These are phyloP conservation scores for Hyles euphorbiae DNA, from an alignment of 1,140 invertebrate species.

Conservation along the genomic window DNA sequence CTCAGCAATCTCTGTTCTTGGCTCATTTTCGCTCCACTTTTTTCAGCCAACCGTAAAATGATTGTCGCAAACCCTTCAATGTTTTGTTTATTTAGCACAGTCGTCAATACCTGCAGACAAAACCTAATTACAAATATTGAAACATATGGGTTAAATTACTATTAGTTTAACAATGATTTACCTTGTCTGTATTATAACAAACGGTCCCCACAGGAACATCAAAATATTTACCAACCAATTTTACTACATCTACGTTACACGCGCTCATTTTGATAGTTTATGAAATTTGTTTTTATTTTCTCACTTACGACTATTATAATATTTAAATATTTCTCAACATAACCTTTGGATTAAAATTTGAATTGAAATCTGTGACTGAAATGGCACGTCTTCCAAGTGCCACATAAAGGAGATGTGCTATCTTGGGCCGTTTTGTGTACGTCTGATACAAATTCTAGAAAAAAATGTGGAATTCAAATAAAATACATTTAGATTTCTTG, in stretches of 20 bases:
- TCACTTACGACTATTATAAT: too few species aligned
- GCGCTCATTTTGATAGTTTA: constrained; percentile 23
- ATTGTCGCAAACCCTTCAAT: constrained; percentile 64
- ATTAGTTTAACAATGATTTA: constrained; percentile 17
- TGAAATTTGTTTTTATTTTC: too few species aligned
- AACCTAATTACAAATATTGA: neutral
- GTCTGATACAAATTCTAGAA: too few species aligned
- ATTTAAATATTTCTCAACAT: too few species aligned
- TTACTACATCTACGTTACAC: constrained; percentile 53
- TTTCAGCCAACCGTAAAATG: constrained; percentile 41
- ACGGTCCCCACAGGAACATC: constrained; percentile 48
- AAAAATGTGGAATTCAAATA: too few species aligned
- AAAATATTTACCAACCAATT: constrained; percentile 57
- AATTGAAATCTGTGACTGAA: too few species aligned
- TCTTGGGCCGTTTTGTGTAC: too few species aligned
- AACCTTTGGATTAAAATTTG: too few species aligned
- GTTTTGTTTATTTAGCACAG: constrained; percentile 56
- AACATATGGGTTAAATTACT: neutral
- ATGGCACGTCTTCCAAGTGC: too few species aligned
- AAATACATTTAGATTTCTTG: too few species aligned
- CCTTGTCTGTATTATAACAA: constrained; percentile 65
- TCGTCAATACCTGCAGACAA: constrained; percentile 50
- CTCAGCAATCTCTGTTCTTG: constrained; percentile 40
- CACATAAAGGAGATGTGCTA: too few species aligned
- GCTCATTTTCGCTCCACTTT: constrained; percentile 36